These are phyloP conservation scores for Drosophila pachea DNA, from an alignment of 1,140 invertebrate genomes.

Conservation along the genomic window DNA sequence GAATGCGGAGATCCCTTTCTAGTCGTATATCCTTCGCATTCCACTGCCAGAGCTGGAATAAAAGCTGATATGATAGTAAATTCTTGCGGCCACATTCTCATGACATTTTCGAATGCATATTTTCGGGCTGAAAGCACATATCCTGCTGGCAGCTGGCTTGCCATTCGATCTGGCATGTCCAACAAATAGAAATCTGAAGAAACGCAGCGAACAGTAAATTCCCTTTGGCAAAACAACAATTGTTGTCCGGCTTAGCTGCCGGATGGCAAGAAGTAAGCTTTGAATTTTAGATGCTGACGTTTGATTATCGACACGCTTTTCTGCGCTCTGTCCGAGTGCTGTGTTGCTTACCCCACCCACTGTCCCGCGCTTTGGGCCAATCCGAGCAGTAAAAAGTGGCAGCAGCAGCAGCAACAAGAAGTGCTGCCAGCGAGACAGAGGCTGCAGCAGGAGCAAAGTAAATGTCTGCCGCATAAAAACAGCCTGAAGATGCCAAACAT, in stretches of 20 bases:
- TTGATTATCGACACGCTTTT: constrained; percentile 72
- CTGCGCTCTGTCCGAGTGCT: constrained; percentile 5
- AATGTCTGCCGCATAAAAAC: constrained; percentile 45
- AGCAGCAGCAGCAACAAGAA: constrained; percentile 15
- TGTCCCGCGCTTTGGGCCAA: constrained; percentile 28
- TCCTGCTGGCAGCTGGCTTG: constrained; percentile 12
- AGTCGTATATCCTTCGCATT: too few relatives aligned
- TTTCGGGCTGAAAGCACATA: constrained; percentile 4
- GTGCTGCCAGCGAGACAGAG: too few relatives aligned
- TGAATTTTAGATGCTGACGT: constrained; percentile 73
- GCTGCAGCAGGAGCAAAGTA: constrained; percentile 16
- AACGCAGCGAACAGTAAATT: constrained; percentile 27
- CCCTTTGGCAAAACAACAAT: constrained; percentile 25
- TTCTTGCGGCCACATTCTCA: too few relatives aligned
- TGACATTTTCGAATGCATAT: neutral
- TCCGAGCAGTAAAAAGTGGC: constrained; percentile 49
- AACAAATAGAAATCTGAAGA: constrained; percentile 26
- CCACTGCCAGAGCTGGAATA: too few relatives aligned
- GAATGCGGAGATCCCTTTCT: too few relatives aligned
- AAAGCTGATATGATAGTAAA: too few relatives aligned
- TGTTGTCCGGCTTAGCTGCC: constrained; percentile 23
- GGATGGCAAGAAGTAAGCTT: constrained; percentile 58
- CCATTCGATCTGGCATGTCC: constrained; percentile 7
- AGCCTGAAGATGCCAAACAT: constrained; percentile 73
- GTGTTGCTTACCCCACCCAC: constrained; percentile 5